Evolutionary conservation across 2,113 vertebrate genomes (phyloP).

Genomic region (Amblyopsis rosae): DNA sequence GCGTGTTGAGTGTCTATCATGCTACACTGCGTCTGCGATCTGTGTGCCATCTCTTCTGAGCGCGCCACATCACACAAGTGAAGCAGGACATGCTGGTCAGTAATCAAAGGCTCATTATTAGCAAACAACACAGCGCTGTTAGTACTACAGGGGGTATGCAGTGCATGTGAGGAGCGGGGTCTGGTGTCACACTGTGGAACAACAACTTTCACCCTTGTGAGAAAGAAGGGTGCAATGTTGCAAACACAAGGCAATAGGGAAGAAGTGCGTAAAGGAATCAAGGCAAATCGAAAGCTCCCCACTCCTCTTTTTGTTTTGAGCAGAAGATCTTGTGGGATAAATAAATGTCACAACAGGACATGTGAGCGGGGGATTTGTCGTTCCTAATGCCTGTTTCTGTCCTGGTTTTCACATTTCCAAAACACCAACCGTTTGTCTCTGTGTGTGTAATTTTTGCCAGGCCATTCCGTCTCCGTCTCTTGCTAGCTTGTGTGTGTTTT

Average conservation of each 20-base stretch:
- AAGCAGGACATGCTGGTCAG: conserved; percentile 25
- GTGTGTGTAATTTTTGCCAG: conserved; percentile 1
- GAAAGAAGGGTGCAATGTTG: not conserved
- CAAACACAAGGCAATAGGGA: not conserved
- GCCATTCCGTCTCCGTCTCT: conserved; percentile 6
- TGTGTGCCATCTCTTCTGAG: conserved; percentile 18
- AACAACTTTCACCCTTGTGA: conserved; percentile 3
- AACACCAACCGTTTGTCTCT: conserved; percentile 32
- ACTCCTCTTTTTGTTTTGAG: too few species aligned
- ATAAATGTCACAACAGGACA: not conserved
- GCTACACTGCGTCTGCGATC: conserved; percentile 6
- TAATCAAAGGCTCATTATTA: conserved; percentile 23
- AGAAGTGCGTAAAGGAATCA: not conserved
- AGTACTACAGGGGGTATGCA: too few species aligned
- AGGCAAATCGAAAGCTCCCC: too few species aligned
- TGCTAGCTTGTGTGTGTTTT: not conserved
- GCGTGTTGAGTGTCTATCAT: not conserved
- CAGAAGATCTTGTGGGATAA: not conserved
- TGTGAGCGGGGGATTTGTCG: not conserved
- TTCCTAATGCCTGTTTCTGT: conserved; percentile 25
- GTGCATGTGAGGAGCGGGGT: not conserved
- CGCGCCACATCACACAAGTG: conserved; percentile 1
- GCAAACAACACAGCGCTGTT: not conserved
- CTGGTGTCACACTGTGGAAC: conserved; percentile 14
- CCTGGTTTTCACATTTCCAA: conserved; percentile 22